Evolutionary conservation across 1,140 invertebrate genomes (phyloP).

Genomic region (Wiebesia pumilae): DNA sequence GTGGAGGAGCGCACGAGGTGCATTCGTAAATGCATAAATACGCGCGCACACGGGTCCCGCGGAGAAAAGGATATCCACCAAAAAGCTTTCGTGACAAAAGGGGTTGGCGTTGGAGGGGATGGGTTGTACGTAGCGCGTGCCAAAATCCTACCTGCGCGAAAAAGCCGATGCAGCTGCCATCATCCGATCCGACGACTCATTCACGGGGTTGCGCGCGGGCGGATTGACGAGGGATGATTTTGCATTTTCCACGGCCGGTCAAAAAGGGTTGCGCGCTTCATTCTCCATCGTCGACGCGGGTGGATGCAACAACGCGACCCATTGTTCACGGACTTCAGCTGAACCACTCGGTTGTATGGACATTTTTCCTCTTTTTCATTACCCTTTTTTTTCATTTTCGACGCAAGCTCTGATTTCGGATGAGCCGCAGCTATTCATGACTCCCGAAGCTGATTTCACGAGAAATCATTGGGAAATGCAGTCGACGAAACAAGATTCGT

Average conservation of each 20-base stretch:
- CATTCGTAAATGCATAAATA: not conserved
- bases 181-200: slow-evolving; percentile 28
- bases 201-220: slow-evolving; percentile 3
- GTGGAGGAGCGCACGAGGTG: not conserved
- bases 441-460: not conserved
- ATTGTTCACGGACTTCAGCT: not conserved
- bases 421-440: not conserved
- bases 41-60: not conserved
- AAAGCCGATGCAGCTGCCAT: slow-evolving; percentile 26
- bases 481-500: too few species aligned
- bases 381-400: not conserved
- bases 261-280: slow-evolving; percentile 23
- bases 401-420: not conserved
- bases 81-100: not conserved
- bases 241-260: slow-evolving; percentile 27
- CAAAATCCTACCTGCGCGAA: slow-evolving; percentile 44
- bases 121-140: slow-evolving; percentile 15
- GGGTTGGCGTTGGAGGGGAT: not conserved
- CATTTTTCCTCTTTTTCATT: not conserved
- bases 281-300: not conserved
- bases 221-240: slow-evolving; percentile 48
- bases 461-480: not conserved
- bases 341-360: not conserved
- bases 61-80: not conserved
- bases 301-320: not conserved